Conservation (phyloP, 1,140 invertebrate species). For the Drosophila sproati region DNA sequence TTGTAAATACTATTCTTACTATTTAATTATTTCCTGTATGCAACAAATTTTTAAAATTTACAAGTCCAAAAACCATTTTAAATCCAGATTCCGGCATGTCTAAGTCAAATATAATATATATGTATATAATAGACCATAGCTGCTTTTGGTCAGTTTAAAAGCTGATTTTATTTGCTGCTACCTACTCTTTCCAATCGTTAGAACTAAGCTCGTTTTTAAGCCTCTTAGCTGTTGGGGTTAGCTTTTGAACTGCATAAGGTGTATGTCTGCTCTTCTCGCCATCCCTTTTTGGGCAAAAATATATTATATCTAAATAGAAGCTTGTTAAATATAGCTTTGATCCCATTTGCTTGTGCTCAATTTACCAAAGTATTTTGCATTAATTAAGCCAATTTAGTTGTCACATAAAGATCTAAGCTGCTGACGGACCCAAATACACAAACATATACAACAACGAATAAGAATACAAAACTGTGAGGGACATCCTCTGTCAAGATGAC, state of each 20-base stretch:
- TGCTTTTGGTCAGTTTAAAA: background rate
- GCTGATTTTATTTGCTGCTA: background rate
- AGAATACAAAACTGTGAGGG: background rate
- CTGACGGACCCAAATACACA: background rate
- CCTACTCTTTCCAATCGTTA: background rate
- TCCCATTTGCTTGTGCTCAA: conserved; percentile 58
- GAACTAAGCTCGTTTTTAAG: conserved; percentile 26
- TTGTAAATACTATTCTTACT: too few relatives aligned
- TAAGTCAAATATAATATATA: too few relatives aligned
- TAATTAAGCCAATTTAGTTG: conserved; percentile 68
- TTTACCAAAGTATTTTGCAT: conserved; percentile 67
- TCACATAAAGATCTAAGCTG: conserved; percentile 37
- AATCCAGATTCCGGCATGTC: too few relatives aligned
- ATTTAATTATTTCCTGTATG: too few relatives aligned
- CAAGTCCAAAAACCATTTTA: too few relatives aligned
- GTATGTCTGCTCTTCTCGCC: background rate
- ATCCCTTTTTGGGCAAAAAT: conserved; percentile 20
- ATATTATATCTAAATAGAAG: conserved; percentile 38
- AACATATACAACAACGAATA: background rate
- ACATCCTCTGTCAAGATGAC: background rate
- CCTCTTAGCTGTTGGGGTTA: conserved; percentile 19
- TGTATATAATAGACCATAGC: background rate
- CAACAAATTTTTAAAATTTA: too few relatives aligned
- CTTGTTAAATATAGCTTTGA: conserved; percentile 61
- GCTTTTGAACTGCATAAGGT: conserved; percentile 13